Evolutionary conservation across 2,888 invertebrate species (phyloP), one percentile per base, ranked within the genome.

Genomic region (Notodonta dromedarius): DNA sequence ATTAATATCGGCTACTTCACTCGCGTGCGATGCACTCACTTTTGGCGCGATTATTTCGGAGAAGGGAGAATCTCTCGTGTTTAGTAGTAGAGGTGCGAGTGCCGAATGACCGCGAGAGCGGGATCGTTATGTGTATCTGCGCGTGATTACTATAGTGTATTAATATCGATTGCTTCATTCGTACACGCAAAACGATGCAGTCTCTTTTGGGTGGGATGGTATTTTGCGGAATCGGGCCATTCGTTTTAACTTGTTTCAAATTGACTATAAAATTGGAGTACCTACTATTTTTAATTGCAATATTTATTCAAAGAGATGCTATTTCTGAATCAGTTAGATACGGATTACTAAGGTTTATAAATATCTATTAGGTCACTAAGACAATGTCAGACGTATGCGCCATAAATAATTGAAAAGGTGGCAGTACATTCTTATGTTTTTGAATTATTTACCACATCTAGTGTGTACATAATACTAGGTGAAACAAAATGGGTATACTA

Each of bases 1-100:
- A 90, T 88, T 83, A 83, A 90, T 91, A 91, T 76, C 85, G 82
- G 60, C 86, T 83, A 86, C 88, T 83, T 88, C 88, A 89, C 66
- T 58, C 77, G 56, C 16, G 44, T 71, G 67, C 59, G 56, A 54
- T 61, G 51, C 64, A 57, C 62, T 55, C 68, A 66, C 5, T 48
- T 66, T 67, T 46, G 56, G 62, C 44, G 44, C 42, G 13, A 40
- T 9, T 14, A 5, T 42, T 56, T 42, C 44, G 42, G 0, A 12
- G 16, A 56, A 56, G 8, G 5, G 11, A 42, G 11, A 40, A 7
- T 40, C 8, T 40, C 9, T 42, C 42, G 50, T 50, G 50, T 50
- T 50, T 16, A 50, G 16, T 50, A 5, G 16, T 7, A 8, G 16
- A 50, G 14, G 16, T 50, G 16, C 5, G 14, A 6, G 50, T 9